Evolutionary conservation across 2,888 invertebrate genomes (phyloP).

Genomic region (Rotaria magnacalcarata): DNA sequence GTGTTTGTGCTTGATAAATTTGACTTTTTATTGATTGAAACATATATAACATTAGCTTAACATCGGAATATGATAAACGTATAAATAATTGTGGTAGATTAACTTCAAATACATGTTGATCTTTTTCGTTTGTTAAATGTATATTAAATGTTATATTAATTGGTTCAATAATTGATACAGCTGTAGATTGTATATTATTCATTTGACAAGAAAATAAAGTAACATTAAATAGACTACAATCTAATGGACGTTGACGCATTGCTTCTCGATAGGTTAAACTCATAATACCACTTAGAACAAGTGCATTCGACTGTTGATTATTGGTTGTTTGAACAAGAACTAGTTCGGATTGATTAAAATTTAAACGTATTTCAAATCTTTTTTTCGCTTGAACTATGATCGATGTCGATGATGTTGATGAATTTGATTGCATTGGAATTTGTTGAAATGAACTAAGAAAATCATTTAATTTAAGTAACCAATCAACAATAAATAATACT

Average conservation of each 20-base stretch:
- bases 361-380: conserved; percentile 78
- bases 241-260: not conserved
- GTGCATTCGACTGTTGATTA: conserved; percentile 81
- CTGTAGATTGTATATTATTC: conserved; percentile 83
- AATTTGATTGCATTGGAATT: not conserved
- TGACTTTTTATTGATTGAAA: conserved; percentile 43
- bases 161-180: conserved; percentile 86
- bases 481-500: conserved; percentile 84
- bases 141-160: conserved; percentile 67
- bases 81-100: conserved; percentile 59
- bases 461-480: conserved; percentile 78
- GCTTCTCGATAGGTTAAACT: conserved; percentile 34
- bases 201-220: conserved; percentile 88
- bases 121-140: conserved; percentile 48
- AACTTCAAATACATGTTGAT: conserved; percentile 51
- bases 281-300: conserved; percentile 68
- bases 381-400: conserved; percentile 50
- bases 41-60: conserved; percentile 73
- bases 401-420: not conserved
- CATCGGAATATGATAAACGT: conserved; percentile 84
- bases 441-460: conserved; percentile 64
- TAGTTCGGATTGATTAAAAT: conserved; percentile 88
- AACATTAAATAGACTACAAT: conserved; percentile 69
- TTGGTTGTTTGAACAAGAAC: conserved; percentile 86
- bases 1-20: conserved; percentile 32